Base-by-base conservation (phyloP, 2,797 vertebrate genomes). In the Perodicticus potto region DNA sequence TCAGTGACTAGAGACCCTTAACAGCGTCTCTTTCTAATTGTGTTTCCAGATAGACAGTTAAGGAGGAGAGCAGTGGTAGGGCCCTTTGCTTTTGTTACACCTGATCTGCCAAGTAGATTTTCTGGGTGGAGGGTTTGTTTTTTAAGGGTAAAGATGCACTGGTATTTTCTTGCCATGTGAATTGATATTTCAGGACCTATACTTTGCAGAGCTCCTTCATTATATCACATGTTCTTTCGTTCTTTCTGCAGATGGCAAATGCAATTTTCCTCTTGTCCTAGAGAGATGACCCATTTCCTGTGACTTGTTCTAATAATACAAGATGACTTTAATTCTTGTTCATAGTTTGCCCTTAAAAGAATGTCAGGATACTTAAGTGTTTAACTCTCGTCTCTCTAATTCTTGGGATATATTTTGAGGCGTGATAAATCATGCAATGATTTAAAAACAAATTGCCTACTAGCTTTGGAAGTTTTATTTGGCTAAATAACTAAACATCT, bases 301-400 rank as follows among this genome's bases (percentile, higher is more conserved):
- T 86, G 16, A 97, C 89, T 97, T 97, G 94, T 97, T 97, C 97
- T 97, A 96, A 97, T 97, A 97, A 97, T 97, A 96, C 88, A 94
- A 83, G 85, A 94, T 97, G 89, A 93, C 94, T 97, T 97, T 95
- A 96, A 96, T 96, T 97, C 78, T 96, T 49, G 45, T 83, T 97
- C 77, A 69, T 94, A 88, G 76, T 93, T 96, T 97, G 85, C 67
- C 89, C 92, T 98, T 96, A 91, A 92, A 94, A 96, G 89, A 96
- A 81, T 93, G 83, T 69, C 80, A 93, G 59, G 37, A 34, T 95
- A 34, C 88, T 91, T 90, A 88, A 86, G 55, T 53, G 7, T 59
- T 94, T 96, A 96, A 95, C 76, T 95, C 53, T 87, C 81, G 11
- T 65, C 37, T 49, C 27, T 74, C 53, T 84, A 89, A 61, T 8